Percentiles rank a stretch among this genome's conserved stretches.
phyloP scores from a whole-genome alignment of 2,888 invertebrate genomes.

The Trissolcus japonicus region DNA sequence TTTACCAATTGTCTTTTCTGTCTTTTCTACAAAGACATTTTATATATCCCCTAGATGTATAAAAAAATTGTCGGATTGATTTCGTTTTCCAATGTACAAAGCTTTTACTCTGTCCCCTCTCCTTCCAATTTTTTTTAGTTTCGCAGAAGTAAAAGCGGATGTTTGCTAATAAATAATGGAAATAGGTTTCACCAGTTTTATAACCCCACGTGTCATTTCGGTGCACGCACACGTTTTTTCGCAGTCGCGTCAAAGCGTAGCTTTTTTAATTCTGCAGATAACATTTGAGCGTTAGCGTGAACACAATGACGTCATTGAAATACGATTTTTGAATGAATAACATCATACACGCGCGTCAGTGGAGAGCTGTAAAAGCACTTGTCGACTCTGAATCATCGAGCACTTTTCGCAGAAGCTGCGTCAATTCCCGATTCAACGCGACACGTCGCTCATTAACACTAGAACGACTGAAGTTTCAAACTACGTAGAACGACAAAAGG shows the following conservation, averaged over 20 bases:
- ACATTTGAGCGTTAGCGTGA: conserved; percentile 30
- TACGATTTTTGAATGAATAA: conserved; percentile 50
- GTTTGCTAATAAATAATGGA: conserved; percentile 1
- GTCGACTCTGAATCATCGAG: conserved; percentile 20
- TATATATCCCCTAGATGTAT: too few relatives aligned
- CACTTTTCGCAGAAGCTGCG: conserved; percentile 42
- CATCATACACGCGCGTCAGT: conserved; percentile 24
- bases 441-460: conserved; percentile 26
- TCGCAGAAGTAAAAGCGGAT: background rate
- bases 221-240: background rate
- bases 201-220: conserved; percentile 14
- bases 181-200: background rate
- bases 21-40: too few relatives aligned
- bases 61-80: too few relatives aligned
- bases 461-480: too few relatives aligned
- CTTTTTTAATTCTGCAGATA: conserved; percentile 26
- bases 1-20: too few relatives aligned
- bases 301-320: conserved; percentile 36
- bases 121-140: too few relatives aligned
- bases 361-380: conserved; percentile 10
- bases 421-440: conserved; percentile 35
- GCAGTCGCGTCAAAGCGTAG: conserved; percentile 16
- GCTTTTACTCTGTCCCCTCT: too few relatives aligned
- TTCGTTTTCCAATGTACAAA: too few relatives aligned
- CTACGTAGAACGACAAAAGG: background rate